Base-by-base conservation (phyloP, 2,888 invertebrate genomes). In the Lobophora halterata region DNA sequence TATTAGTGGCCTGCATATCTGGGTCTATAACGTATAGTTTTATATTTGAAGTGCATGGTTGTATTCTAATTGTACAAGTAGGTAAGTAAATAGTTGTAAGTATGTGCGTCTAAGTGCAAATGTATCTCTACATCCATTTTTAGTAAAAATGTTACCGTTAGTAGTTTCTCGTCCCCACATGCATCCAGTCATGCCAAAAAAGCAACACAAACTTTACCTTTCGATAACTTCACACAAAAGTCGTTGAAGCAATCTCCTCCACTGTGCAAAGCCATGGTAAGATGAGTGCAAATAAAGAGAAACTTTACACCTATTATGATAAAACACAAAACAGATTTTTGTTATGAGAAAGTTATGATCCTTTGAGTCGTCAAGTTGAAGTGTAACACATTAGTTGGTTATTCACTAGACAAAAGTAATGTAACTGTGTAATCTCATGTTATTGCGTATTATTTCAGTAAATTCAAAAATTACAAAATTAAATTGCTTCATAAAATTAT, bases 141-240 rank as follows among this genome's bases (percentile, higher is more conserved):
- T 41, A 49, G 42, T 46, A 44, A 18, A 28, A 34, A 26, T 14
- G 25, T 24, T 27, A 21, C 49, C 49, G 54, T 59, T 67, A 59
- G 61, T 62, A 36, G 36, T 55, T 46, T 41, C 49, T 54, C 60
- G 51, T 41, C 42, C 53, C 52, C 52, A 56, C 65, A 67, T 65
- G 66, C 69, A 58, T 31, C 37, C 51, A 52, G 47, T 41, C 86
- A 86, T 87, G 86, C 86, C 62, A 77, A 83, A 69, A 69, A 85
- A 85, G 85, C 83, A 82, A 83, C 72, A 80, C 66, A 75, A 78
- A 83, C 73, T 72, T 85, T 87, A 86, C 86, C 86, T 86, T 81
- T 60, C 62, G 73, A 72, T 71, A 62, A 69, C 68, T 69, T 73
- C 70, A 65, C 65, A 70, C 60, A 61, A 71, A 66, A 68, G 69